phyloP scores from a whole-genome alignment of 2,797 vertebrate genomes.

The Anguilla obscura region DNA sequence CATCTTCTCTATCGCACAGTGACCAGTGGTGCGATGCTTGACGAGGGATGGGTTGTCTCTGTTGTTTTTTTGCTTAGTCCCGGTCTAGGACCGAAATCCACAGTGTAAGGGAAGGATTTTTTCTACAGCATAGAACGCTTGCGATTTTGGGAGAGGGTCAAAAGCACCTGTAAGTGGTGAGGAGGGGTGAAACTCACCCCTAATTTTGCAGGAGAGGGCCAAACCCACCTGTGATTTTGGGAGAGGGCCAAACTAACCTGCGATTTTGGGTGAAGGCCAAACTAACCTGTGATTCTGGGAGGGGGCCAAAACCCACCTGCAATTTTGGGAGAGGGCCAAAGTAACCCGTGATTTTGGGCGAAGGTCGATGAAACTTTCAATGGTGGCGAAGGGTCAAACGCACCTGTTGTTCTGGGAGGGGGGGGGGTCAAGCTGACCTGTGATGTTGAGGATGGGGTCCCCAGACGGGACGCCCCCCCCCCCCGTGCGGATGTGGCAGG shows the following conservation, averaged over 20 bases:
- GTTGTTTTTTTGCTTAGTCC: neutral
- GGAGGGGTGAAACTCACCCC: slow-evolving; percentile 48
- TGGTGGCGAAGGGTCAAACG: slow-evolving; percentile 1
- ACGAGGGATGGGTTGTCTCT: neutral
- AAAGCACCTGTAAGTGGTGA: slow-evolving; percentile 21
- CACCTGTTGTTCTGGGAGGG: slow-evolving; percentile 3
- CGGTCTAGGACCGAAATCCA: neutral
- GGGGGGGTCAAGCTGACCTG: neutral
- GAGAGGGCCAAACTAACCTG: slow-evolving; percentile 29
- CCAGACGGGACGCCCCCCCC: slow-evolving; percentile 5
- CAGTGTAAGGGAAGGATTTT: neutral
- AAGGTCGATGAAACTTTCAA: neutral
- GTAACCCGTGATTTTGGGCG: slow-evolving; percentile 18
- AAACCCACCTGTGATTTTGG: slow-evolving; percentile 24
- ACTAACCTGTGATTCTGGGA: slow-evolving; percentile 47
- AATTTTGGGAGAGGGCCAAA: slow-evolving; percentile 46
- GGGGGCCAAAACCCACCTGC: slow-evolving; percentile 52
- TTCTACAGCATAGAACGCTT: slow-evolving; percentile 32
- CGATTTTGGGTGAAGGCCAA: slow-evolving; percentile 37
- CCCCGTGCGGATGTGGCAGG: slow-evolving; percentile 28
- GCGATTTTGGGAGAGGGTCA: slow-evolving; percentile 49
- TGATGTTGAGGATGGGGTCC: neutral
- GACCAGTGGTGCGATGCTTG: neutral
- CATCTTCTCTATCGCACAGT: neutral
- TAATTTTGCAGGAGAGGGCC: slow-evolving; percentile 47